phyloP scores from a whole-genome alignment of 2,888 invertebrate genomes.

The Drosophila recens region DNA sequence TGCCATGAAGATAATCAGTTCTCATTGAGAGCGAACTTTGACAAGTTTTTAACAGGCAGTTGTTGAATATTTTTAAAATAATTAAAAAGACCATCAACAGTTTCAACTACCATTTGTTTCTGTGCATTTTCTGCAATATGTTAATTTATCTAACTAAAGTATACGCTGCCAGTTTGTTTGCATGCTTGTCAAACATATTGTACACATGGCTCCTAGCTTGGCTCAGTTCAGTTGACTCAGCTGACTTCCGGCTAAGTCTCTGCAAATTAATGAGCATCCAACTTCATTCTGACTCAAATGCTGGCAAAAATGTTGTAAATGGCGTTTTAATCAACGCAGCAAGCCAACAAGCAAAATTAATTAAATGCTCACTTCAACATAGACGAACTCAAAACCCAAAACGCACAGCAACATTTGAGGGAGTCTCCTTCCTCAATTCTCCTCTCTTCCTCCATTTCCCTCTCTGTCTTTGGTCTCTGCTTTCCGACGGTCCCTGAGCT shows the following conservation, averaged over 20 bases:
- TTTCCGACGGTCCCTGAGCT: constrained; percentile 1
- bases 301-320: constrained; percentile 66
- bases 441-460: background rate
- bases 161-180: constrained; percentile 14
- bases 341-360: constrained; percentile 69
- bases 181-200: constrained; percentile 13
- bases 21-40: constrained; percentile 14
- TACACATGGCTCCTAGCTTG: constrained; percentile 6
- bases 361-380: constrained; percentile 68
- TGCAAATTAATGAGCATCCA: constrained; percentile 68
- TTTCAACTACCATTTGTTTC: constrained; percentile 35
- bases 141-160: constrained; percentile 30
- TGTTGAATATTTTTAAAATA: background rate
- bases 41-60: background rate
- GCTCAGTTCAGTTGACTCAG: constrained; percentile 1
- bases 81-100: constrained; percentile 8
- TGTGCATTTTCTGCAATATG: constrained; percentile 30
- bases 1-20: background rate
- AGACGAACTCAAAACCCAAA: background rate
- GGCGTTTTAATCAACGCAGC: constrained; percentile 68
- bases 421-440: background rate
- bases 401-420: constrained; percentile 1
- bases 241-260: constrained; percentile 20
- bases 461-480: background rate
- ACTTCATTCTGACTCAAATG: constrained; percentile 53